Base-by-base conservation (phyloP, 2,888 invertebrate genomes). In the Meteorus cinctellus region DNA sequence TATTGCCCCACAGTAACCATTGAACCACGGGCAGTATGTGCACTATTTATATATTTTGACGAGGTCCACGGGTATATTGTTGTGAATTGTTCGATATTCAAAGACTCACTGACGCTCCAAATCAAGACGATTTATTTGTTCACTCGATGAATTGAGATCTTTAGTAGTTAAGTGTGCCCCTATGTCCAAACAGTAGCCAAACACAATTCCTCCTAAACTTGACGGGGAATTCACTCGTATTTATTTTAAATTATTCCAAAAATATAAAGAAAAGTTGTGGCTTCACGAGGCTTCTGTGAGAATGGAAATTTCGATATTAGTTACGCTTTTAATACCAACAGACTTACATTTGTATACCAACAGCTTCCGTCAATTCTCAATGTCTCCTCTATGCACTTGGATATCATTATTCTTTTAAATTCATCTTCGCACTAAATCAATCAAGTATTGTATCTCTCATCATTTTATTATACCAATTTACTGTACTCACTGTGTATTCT, bases 11-110 rank as follows among this genome's bases (percentile, higher is more conserved):
- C 19, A n/a, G 24, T 19, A 8, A 55, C 19, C 55, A 55, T 55
- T 55, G 19, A 24, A 55, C 24, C 55, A 6, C 4, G 10, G 24
- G n/a, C 34, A 34, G 8, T 34, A 34, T 34, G 19, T 19, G 8
- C 19, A 55, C 55, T 51, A 55, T 24, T 19, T 55, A 24, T 55
- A 24, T 24, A 29, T n/a, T n/a, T 48, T 66, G 62, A 31, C 65
- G 66, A 41, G 80, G 85, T 84, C 84, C 85, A 87, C 86, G 87
- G 87, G 87, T 85, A 83, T 84, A 86, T 87, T 86, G 86, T 87
- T 82, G 78, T 82, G 77, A 81, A 81, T 83, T 82, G 80, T 31
- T 27, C 45, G 19, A 63, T 51, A 72, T 29, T 59, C 62, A 48
- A 16, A 48, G 27, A 68, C 48, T 36, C 59, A 59, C 51, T 69